phyloP scores from a whole-genome alignment of 2,888 invertebrate species.

The Gastrophysa polygoni region DNA sequence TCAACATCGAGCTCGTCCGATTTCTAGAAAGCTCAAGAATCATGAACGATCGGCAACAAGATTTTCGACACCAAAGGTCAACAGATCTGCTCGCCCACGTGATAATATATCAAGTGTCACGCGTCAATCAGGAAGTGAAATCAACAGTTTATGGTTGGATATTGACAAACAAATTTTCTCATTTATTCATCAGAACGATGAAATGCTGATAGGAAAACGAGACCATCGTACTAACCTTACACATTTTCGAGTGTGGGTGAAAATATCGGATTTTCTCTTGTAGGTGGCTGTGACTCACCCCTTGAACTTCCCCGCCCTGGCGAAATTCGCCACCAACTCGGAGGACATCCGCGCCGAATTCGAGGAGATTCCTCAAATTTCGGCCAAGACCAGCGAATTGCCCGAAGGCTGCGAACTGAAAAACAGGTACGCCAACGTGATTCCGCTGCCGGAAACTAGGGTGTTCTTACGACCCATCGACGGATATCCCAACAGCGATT shows the following conservation, averaged over 20 bases:
- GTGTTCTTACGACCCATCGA: conserved; percentile 76
- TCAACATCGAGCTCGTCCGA: no score
- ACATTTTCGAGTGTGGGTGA: neutral
- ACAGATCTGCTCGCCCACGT: no score
- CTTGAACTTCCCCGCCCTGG: conserved; percentile 78
- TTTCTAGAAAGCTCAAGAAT: no score
- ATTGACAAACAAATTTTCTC: no score
- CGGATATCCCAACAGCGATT: conserved; percentile 80
- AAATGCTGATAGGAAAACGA: no score
- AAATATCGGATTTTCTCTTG: conserved; percentile 44
- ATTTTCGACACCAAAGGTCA: no score
- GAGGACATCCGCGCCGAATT: conserved; percentile 83
- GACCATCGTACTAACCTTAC: neutral
- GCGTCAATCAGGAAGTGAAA: no score
- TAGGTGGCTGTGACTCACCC: conserved; percentile 73
- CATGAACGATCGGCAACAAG: no score
- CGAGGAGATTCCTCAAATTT: conserved; percentile 78
- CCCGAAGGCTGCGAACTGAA: conserved; percentile 88
- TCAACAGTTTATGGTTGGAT: no score
- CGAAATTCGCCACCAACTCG: conserved; percentile 73
- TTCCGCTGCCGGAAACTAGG: conserved; percentile 89
- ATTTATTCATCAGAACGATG: no score
- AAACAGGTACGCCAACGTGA: conserved; percentile 93
- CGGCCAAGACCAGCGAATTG: conserved; percentile 79
- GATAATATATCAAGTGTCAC: no score